Evolutionary conservation across 2,888 invertebrate genomes (phyloP).

Genomic region (Brenthis daphne): DNA sequence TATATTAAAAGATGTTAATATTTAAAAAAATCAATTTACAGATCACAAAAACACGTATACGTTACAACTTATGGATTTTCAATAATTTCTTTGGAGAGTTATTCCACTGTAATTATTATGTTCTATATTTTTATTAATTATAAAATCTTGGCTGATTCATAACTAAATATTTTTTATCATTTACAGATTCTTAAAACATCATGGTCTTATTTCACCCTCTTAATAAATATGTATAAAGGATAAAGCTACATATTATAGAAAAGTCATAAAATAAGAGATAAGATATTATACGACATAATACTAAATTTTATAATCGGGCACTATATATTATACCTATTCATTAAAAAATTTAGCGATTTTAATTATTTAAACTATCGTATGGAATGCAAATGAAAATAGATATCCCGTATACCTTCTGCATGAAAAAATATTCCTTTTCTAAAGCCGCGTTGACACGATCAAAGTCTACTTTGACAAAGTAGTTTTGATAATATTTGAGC

Average conservation of each 20-base stretch:
- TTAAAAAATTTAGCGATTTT: no score
- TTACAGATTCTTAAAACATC: conserved; percentile 61
- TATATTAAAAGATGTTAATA: no score
- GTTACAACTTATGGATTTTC: conserved; percentile 71
- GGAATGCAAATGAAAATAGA: no score
- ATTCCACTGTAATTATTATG: conserved; percentile 55
- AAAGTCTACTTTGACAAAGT: no score
- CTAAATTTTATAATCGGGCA: no score
- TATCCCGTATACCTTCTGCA: no score
- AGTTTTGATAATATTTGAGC: no score
- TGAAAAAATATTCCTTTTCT: no score
- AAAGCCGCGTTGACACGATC: no score
- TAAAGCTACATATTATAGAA: conserved; percentile 29
- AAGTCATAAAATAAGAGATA: not conserved
- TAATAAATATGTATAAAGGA: conserved; percentile 61
- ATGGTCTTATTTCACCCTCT: conserved; percentile 70
- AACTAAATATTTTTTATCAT: conserved; percentile 7
- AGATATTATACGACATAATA: not conserved
- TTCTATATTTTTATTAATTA: not conserved
- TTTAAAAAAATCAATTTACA: conserved; percentile 42
- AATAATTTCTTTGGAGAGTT: conserved; percentile 60
- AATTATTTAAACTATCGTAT: no score
- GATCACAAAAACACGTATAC: conserved; percentile 60
- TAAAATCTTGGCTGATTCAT: not conserved
- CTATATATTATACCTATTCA: no score